These are phyloP conservation scores for Ichneumoninae sp. DNA, from an alignment of 2,888 invertebrate species.

Conservation along the genomic window DNA sequence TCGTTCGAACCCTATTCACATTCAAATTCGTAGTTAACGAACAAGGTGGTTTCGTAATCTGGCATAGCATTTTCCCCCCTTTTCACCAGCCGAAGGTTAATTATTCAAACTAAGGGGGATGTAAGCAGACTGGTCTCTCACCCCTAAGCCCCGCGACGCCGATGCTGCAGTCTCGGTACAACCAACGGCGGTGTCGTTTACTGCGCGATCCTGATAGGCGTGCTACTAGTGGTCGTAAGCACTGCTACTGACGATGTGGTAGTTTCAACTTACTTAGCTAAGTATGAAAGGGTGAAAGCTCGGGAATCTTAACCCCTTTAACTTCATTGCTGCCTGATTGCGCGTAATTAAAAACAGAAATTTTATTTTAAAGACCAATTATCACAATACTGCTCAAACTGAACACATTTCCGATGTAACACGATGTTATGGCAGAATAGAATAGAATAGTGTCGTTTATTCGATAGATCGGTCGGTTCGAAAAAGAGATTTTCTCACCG, in stretches of 20 bases:
- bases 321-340: constrained; percentile 74
- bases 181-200: constrained; percentile 57
- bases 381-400: constrained; percentile 69
- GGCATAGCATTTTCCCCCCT: constrained; percentile 71
- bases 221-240: constrained; percentile 46
- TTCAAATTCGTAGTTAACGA: constrained; percentile 82
- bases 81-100: constrained; percentile 78
- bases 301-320: constrained; percentile 78
- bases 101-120: constrained; percentile 84
- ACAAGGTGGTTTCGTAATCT: constrained; percentile 82
- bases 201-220: constrained; percentile 55
- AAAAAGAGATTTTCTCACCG: too few species aligned
- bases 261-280: constrained; percentile 49
- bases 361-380: constrained; percentile 80
- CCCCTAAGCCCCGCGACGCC: constrained; percentile 79
- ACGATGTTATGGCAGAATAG: not conserved
- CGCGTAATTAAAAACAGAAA: constrained; percentile 81
- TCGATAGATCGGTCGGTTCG: too few species aligned
- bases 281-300: constrained; percentile 58
- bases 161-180: constrained; percentile 40
- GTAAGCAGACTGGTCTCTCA: constrained; percentile 84
- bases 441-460: not conserved
- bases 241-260: constrained; percentile 62
- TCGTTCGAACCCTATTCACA: constrained; percentile 75
- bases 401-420: constrained; percentile 38